phyloP scores from a whole-genome alignment of 2,888 invertebrate genomes.

The Conus canariensis region DNA sequence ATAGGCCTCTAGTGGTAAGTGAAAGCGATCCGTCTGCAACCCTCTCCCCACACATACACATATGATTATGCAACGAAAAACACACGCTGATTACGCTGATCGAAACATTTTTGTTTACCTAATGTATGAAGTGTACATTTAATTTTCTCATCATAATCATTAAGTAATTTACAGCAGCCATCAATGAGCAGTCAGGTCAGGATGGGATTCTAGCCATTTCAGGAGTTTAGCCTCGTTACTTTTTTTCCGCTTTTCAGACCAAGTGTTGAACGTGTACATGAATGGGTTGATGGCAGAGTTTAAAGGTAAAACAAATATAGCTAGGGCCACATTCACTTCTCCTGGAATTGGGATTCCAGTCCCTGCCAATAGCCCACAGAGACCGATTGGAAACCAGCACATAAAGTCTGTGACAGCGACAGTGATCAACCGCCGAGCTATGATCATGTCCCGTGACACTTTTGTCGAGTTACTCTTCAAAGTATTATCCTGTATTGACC shows the following conservation, averaged over 20 bases:
- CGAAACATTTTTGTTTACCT: no score
- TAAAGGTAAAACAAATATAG: constrained; percentile 25
- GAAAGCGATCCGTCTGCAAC: no score
- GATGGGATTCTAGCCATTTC: background rate
- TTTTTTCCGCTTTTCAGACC: constrained; percentile 10
- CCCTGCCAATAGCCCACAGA: constrained; percentile 10
- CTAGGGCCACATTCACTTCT: constrained; percentile 31
- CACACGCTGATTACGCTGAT: no score
- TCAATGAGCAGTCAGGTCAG: background rate
- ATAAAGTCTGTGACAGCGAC: constrained; percentile 31
- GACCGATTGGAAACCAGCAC: constrained; percentile 35
- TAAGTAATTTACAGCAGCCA: no score
- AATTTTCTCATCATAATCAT: no score
- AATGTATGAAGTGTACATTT: no score
- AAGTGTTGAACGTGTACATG: constrained; percentile 19
- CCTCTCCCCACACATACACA: no score
- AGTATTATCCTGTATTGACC: background rate
- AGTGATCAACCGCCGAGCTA: constrained; percentile 26
- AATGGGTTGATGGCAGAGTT: constrained; percentile 35
- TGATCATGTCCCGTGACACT: constrained; percentile 18
- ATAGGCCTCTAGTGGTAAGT: no score
- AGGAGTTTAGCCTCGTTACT: background rate
- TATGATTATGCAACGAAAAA: no score
- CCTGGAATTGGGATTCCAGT: constrained; percentile 12
- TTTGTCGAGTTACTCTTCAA: background rate